Evolutionary conservation across 2,113 vertebrate genomes (phyloP).

Genomic region (Bombycilla garrulus): DNA sequence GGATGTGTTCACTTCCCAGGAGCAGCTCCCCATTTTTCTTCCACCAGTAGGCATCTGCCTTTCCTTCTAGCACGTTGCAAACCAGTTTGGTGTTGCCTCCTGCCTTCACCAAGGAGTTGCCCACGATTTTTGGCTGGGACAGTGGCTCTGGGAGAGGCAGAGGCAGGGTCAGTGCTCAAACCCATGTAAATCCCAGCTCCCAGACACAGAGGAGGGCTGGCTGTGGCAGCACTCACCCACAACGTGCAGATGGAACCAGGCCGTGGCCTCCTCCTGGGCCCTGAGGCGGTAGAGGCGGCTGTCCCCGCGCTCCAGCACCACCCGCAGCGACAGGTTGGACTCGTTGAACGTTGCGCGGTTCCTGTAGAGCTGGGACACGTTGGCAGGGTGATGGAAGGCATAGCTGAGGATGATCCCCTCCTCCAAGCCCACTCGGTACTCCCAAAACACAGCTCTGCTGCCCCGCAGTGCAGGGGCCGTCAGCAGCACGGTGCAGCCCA

Average conservation of each 20-base stretch:
- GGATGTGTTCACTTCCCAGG: not conserved
- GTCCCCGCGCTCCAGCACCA: not conserved
- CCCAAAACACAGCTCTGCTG: not conserved
- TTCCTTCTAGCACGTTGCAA: not conserved
- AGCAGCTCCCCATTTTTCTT: not conserved
- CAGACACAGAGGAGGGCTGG: fast-evolving
- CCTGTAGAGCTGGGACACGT: not conserved
- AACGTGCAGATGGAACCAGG: not conserved
- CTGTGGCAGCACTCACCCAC: not conserved
- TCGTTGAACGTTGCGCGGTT: not conserved
- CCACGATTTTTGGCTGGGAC: not conserved
- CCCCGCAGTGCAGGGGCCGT: fast-evolving
- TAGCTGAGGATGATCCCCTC: not conserved
- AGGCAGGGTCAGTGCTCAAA: fast-evolving
- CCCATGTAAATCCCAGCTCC: fast-evolving
- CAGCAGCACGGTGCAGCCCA: slow-evolving; percentile 14
- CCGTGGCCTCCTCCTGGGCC: not conserved
- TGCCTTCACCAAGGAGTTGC: not conserved
- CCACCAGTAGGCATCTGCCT: not conserved
- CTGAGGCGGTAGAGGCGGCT: not conserved
- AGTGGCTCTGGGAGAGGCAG: not conserved
- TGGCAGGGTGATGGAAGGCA: fast-evolving
- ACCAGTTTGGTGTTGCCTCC: not conserved
- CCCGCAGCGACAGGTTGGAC: not conserved
- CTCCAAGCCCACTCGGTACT: fast-evolving